Conservation (phyloP, 1,140 invertebrate genomes). For the Coelopa frigida region DNA sequence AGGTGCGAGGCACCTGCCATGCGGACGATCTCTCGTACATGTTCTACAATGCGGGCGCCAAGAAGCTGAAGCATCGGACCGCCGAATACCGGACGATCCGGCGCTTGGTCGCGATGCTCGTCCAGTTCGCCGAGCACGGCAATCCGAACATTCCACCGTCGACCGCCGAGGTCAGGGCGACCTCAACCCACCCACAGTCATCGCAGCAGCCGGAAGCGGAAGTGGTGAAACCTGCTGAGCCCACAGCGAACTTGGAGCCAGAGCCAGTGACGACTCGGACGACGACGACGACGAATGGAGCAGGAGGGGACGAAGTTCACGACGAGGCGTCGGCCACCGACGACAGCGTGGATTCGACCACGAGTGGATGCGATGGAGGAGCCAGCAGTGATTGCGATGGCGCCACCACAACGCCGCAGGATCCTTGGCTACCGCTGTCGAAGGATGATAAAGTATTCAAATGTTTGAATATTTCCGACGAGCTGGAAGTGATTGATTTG, state of each 20-base stretch:
- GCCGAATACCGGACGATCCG: constrained; percentile 43
- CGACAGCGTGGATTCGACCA: too few species aligned
- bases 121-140: constrained; percentile 44
- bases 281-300: too few species aligned
- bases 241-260: too few species aligned
- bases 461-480: constrained; percentile 46
- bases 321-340: background rate
- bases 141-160: constrained; percentile 29
- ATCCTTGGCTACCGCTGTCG: constrained; percentile 27
- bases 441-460: constrained; percentile 31
- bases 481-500: constrained; percentile 43
- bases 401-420: background rate
- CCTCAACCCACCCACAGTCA: background rate
- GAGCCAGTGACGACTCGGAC: too few species aligned
- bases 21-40: constrained; percentile 60
- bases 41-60: constrained; percentile 49
- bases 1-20: constrained; percentile 49
- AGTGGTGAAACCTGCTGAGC: too few species aligned
- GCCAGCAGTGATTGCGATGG: background rate
- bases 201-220: background rate
- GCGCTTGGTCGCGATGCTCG: constrained; percentile 41
- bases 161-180: too few species aligned
- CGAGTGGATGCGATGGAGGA: constrained; percentile 5
- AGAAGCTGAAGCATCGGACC: constrained; percentile 39
- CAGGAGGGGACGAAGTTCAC: background rate